A percentile compares a stretch with the other conserved stretches of the same genome.
Evolutionary conservation across 2,888 invertebrate species (phyloP).

Genomic region (Pammene aurita): DNA sequence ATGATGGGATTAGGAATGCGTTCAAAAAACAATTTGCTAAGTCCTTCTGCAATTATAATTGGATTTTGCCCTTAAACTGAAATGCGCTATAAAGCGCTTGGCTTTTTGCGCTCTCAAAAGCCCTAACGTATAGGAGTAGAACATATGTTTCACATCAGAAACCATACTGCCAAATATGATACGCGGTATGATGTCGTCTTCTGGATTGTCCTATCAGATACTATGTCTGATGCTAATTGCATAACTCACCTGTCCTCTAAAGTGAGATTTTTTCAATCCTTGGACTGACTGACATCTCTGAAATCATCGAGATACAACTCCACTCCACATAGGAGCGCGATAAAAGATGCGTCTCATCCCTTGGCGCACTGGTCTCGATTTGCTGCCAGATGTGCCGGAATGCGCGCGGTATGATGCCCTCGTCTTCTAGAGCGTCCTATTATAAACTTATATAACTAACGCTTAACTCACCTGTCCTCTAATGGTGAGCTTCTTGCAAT

Average conservation of each 20-base stretch:
- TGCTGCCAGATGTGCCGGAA: constrained; percentile 75
- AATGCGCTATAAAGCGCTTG: no score
- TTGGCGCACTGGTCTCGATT: constrained; percentile 91
- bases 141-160: no score
- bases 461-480: constrained; percentile 70
- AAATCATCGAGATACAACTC: constrained; percentile 98
- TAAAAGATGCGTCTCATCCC: constrained; percentile 97
- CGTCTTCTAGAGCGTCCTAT: no score
- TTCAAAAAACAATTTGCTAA: no score
- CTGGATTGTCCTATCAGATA: no score
- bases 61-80: no score
- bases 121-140: no score
- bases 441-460: neutral
- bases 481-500: constrained; percentile 89
- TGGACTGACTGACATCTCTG: constrained; percentile 86
- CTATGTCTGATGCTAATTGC: neutral
- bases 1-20: no score
- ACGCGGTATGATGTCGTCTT: no score
- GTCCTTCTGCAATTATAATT: no score
- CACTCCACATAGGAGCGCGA: constrained; percentile 97
- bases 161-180: no score
- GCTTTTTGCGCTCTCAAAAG: no score
- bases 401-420: constrained; percentile 84
- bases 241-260: constrained; percentile 73
- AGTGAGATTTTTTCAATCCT: constrained; percentile 91